Evolutionary conservation across 2,888 invertebrate genomes (phyloP).

Genomic region (Drosophila longiperda): DNA sequence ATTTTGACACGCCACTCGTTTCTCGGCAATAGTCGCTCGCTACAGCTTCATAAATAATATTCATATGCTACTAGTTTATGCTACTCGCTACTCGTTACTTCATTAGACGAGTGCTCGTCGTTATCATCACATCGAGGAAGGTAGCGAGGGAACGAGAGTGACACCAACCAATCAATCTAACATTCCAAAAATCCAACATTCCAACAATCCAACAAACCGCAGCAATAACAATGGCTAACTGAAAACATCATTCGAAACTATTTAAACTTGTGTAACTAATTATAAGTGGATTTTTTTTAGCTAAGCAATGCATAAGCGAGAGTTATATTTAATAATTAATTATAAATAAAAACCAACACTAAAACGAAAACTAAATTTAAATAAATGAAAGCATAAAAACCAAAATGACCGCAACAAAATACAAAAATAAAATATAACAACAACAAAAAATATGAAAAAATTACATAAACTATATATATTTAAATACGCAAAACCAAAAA

Average conservation of each 20-base stretch:
- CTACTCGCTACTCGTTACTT: conserved; percentile 18
- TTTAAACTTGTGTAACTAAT: conserved; percentile 74
- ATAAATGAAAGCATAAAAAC: conserved; percentile 47
- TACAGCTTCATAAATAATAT: background rate
- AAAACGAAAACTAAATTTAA: conserved; percentile 39
- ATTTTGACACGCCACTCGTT: conserved; percentile 7
- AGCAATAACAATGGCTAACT: background rate
- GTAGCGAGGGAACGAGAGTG: conserved; percentile 7
- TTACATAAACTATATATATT: conserved; percentile 72
- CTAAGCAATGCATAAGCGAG: conserved; percentile 73
- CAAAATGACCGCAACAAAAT: conserved; percentile 44
- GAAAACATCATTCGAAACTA: conserved; percentile 50
- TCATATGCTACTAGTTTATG: conserved; percentile 9
- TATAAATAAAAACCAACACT: conserved; percentile 50
- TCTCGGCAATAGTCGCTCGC: conserved; percentile 13
- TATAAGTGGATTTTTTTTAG: conserved; percentile 76
- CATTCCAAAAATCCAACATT: background rate
- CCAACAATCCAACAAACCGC: background rate
- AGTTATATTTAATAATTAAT: conserved; percentile 71
- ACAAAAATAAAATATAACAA: conserved; percentile 21
- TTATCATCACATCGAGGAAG: background rate
- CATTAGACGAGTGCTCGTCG: background rate
- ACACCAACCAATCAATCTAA: background rate
- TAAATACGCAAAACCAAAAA: conserved; percentile 63
- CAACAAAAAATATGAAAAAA: conserved; percentile 28